phyloP scores from a whole-genome alignment of 2,888 invertebrate species.

The Drosophila tripunctata region DNA sequence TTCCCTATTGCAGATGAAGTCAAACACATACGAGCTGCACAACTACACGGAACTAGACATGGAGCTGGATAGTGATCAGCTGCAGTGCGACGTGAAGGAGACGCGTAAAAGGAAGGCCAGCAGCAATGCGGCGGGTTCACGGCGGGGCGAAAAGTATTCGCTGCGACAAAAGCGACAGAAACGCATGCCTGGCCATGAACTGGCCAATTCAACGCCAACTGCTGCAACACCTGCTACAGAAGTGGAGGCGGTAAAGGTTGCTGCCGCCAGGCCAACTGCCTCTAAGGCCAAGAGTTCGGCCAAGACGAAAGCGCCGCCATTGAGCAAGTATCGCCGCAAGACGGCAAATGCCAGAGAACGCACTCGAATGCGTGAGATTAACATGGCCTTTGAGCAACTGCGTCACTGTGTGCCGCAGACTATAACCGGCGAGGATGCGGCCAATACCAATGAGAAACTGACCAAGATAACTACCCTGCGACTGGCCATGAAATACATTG shows the following conservation, averaged over 20 bases:
- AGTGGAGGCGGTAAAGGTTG: slow-evolving; percentile 10
- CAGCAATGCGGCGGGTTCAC: slow-evolving; percentile 18
- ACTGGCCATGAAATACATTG: slow-evolving; percentile 94
- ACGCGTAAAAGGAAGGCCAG: slow-evolving; percentile 57
- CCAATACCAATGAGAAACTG: slow-evolving; percentile 89
- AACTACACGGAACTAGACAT: slow-evolving; percentile 68
- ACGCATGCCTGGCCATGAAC: slow-evolving; percentile 73
- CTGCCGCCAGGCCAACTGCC: slow-evolving; percentile 2
- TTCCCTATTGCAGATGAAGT: slow-evolving; percentile 70
- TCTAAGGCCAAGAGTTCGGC: slow-evolving; percentile 69
- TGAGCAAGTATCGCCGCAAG: slow-evolving; percentile 95
- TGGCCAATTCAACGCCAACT: neutral
- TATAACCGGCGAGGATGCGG: slow-evolving; percentile 80
- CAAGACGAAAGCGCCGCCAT: slow-evolving; percentile 89
- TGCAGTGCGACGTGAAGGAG: slow-evolving; percentile 34
- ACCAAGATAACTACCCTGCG: slow-evolving; percentile 95
- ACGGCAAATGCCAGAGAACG: slow-evolving; percentile 95
- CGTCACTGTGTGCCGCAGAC: slow-evolving; percentile 89
- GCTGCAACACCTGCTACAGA: neutral
- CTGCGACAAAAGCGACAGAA: slow-evolving; percentile 87
- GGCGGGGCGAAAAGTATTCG: slow-evolving; percentile 87
- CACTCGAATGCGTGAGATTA: slow-evolving; percentile 95
- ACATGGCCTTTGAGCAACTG: slow-evolving; percentile 93
- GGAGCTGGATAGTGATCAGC: slow-evolving; percentile 37
- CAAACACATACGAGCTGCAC: slow-evolving; percentile 72